Percentiles rank a stretch among this genome's conserved stretches.
These are phyloP conservation scores for Lophura nycthemera DNA, from an alignment of 2,113 vertebrate species.

Conservation along the genomic window DNA sequence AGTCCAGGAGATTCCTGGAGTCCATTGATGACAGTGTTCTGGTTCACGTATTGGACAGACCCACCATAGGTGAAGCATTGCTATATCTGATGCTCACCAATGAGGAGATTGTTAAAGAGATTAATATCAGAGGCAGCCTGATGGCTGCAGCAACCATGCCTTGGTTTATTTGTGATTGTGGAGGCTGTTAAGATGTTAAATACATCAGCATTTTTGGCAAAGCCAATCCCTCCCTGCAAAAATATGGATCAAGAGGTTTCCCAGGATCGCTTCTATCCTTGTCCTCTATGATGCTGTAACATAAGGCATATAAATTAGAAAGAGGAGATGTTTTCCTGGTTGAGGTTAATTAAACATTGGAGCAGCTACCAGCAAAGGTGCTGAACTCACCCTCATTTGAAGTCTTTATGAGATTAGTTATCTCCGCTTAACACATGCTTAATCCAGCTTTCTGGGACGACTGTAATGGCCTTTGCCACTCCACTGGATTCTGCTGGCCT, in stretches of 20 bases:
- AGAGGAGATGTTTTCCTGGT: background rate
- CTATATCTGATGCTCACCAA: no score
- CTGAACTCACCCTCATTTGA: background rate
- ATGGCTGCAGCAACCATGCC: background rate
- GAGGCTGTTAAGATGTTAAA: background rate
- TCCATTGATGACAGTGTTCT: no score
- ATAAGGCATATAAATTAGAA: background rate
- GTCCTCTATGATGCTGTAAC: background rate
- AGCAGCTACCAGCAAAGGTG: background rate
- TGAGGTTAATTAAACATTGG: background rate
- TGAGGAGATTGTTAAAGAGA: no score
- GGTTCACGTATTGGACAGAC: no score
- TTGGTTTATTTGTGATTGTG: background rate
- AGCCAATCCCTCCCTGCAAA: background rate
- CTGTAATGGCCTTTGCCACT: background rate
- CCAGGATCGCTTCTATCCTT: background rate
- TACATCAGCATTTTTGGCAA: background rate
- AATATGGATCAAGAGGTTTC: background rate
- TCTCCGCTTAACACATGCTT: background rate
- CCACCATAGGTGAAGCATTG: no score
- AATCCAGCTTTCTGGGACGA: background rate
- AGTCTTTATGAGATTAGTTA: background rate
- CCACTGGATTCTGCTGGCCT: accelerated
- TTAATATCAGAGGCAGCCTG: no score
- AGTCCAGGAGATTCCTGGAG: no score